phyloP scores from a whole-genome alignment of 1,140 invertebrate genomes.

The Mamestra configurata region DNA sequence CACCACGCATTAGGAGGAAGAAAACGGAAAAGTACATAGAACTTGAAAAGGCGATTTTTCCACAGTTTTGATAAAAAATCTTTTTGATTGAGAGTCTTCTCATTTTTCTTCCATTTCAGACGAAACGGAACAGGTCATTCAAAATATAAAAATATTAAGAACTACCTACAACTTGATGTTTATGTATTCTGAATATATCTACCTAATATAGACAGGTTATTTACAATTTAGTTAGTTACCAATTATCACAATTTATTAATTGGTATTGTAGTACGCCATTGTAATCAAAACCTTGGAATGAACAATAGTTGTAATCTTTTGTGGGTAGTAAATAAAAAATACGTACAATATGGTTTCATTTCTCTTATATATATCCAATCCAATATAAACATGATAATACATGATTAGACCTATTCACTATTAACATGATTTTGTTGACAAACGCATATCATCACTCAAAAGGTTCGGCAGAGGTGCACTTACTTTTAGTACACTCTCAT shows the following conservation, averaged over 20 bases:
- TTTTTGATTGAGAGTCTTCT: not conserved
- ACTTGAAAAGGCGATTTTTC: too few species aligned
- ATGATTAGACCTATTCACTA: too few species aligned
- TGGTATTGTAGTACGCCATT: not conserved
- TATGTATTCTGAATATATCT: not conserved
- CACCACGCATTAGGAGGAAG: too few species aligned
- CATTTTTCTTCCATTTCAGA: too few species aligned
- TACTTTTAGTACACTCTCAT: too few species aligned
- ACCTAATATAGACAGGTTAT: not conserved
- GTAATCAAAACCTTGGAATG: not conserved
- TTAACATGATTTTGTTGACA: too few species aligned
- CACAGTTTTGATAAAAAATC: not conserved
- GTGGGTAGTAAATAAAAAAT: slow-evolving; percentile 29
- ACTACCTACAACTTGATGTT: slow-evolving; percentile 5
- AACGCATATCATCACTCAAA: too few species aligned
- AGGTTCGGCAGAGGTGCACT: too few species aligned
- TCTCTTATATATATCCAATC: not conserved
- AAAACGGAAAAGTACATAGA: too few species aligned
- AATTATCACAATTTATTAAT: slow-evolving; percentile 25
- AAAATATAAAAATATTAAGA: not conserved
- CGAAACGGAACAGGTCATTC: not conserved
- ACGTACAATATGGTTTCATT: slow-evolving; percentile 23
- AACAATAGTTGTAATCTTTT: slow-evolving; percentile 36
- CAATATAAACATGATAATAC: too few species aligned
- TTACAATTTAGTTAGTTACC: slow-evolving; percentile 18